Conservation (phyloP, 2,888 invertebrate genomes). For the Apoda limacodes region DNA sequence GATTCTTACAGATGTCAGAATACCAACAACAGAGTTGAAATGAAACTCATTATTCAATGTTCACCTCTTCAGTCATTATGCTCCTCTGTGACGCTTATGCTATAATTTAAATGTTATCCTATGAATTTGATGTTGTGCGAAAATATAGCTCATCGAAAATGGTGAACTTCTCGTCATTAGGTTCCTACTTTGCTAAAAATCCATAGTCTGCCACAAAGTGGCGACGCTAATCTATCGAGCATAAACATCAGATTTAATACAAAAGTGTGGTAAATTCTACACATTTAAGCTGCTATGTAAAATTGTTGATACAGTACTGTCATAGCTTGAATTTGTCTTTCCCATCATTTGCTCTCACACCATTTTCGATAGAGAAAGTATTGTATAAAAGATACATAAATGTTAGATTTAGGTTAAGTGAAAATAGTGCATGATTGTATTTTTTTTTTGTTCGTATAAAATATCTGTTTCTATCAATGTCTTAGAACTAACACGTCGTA, state of each 20-base stretch:
- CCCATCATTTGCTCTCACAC: conserved; percentile 44
- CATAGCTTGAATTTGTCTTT: conserved; percentile 42
- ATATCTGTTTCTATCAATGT: too few relatives aligned
- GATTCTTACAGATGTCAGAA: too few relatives aligned
- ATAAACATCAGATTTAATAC: too few relatives aligned
- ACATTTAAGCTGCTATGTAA: conserved; percentile 39
- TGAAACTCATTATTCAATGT: too few relatives aligned
- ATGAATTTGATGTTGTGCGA: conserved; percentile 46
- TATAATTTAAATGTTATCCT: conserved; percentile 36
- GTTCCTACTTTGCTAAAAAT: too few relatives aligned
- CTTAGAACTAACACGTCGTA: too few relatives aligned
- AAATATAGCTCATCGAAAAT: conserved; percentile 47
- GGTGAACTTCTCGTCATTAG: conserved; percentile 36
- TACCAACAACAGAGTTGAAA: conserved; percentile 21
- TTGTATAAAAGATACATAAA: too few relatives aligned
- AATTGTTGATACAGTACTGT: conserved; percentile 30
- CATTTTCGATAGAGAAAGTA: conserved; percentile 49
- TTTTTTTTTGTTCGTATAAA: too few relatives aligned
- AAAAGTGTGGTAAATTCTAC: conserved; percentile 23
- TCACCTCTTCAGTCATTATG: conserved; percentile 33
- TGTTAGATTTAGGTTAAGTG: too few relatives aligned
- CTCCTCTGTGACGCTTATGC: conserved; percentile 49
- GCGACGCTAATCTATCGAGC: too few relatives aligned
- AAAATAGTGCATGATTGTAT: too few relatives aligned
- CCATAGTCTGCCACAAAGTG: too few relatives aligned